Evolutionary conservation across 1,140 invertebrate genomes (phyloP).

Genomic region (Lineus longissimus): DNA sequence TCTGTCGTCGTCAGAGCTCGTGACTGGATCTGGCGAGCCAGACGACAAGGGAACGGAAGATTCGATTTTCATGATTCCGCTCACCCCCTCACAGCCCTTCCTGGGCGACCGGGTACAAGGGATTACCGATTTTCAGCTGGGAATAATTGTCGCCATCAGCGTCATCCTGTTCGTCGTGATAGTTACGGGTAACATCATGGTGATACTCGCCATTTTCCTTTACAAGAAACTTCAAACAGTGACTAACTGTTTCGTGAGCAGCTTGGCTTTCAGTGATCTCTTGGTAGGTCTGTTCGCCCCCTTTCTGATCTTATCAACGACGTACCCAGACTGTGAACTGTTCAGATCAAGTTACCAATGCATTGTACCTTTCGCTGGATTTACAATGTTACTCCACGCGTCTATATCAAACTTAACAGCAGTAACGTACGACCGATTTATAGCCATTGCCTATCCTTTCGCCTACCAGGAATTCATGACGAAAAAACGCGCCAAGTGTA

Average conservation of each 20-base stretch:
- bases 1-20: too few species aligned
- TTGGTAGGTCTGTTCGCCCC: slow-evolving; percentile 9
- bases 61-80: too few species aligned
- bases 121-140: background rate
- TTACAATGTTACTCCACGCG: background rate
- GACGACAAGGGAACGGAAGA: too few species aligned
- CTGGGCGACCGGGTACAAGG: background rate
- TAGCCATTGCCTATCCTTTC: background rate
- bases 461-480: background rate
- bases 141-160: background rate
- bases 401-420: background rate
- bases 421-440: background rate
- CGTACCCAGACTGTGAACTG: background rate
- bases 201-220: slow-evolving; percentile 15
- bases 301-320: background rate
- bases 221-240: slow-evolving; percentile 18
- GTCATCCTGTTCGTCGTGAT: slow-evolving; percentile 14
- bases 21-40: too few species aligned
- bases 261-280: slow-evolving; percentile 19
- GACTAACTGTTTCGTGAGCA: slow-evolving; percentile 20
- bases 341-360: background rate
- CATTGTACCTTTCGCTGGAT: background rate
- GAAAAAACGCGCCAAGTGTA: background rate
- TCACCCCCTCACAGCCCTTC: too few species aligned
- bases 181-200: slow-evolving; percentile 20